Percentiles rank a stretch among this genome's conserved stretches.
Evolutionary conservation across 2,797 vertebrate genomes (phyloP).

Genomic region (Zonotrichia albicollis): DNA sequence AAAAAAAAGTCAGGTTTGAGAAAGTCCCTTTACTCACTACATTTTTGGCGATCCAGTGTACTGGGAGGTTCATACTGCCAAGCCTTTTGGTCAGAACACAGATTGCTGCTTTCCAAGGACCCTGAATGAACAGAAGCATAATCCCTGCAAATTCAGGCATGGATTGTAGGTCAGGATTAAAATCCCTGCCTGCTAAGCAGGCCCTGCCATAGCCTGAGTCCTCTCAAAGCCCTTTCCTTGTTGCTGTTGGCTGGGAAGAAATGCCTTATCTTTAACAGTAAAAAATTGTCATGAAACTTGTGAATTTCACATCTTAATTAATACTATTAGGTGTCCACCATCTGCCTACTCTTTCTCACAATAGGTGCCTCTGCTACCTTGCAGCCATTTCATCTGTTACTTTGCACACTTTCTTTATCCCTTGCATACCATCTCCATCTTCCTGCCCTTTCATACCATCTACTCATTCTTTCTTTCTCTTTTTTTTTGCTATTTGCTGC

Average conservation of each 20-base stretch:
- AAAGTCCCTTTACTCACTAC: background rate
- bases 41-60: background rate
- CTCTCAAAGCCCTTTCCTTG: background rate
- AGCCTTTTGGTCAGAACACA: background rate
- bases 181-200: background rate
- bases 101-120: background rate
- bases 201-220: background rate
- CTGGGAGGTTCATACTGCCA: background rate
- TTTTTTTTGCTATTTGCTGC: background rate
- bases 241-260: background rate
- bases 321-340: background rate
- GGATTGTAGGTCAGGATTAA: background rate
- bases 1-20: background rate
- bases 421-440: background rate
- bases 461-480: background rate
- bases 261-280: background rate
- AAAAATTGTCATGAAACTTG: background rate
- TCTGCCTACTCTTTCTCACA: background rate
- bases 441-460: background rate
- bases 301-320: background rate
- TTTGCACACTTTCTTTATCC: background rate
- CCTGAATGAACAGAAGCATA: background rate
- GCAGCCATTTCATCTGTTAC: background rate
- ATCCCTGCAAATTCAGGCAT: rapidly evolving
- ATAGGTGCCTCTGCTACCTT: background rate